Base-by-base conservation (phyloP, 2,888 invertebrate genomes). In the Dynastes maya region DNA sequence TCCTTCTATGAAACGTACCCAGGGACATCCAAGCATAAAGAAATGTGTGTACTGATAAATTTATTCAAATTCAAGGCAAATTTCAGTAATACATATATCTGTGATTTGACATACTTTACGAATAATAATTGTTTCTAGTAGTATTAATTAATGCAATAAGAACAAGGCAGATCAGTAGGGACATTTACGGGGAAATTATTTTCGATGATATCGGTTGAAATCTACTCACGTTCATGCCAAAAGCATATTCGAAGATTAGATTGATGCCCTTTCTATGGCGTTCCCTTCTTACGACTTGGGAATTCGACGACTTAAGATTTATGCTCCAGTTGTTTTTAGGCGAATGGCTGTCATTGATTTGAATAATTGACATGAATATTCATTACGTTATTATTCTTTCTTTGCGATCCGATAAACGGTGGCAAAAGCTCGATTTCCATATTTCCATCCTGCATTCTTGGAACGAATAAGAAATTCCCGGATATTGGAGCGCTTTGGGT, bases 291-390 rank as follows among this genome's bases (percentile, higher is more conserved):
- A 45, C 8, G 2, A 8, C 13, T 55, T 55, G 55, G 16, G n/a
- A 22, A 55, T 16, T 22, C 65, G 67, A 76, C 51, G 76, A 45
- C 45, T 45, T 53, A 37, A 76, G 76, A 76, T 76, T 76, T 67
- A 67, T 76, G 63, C 65, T 53, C 27, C 49, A 22, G 53, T 67
- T 49, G 63, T 76, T 67, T 76, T 76, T 67, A 76, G 65, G 67
- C 53, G 67, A 76, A 76, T 76, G 55, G 55, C 65, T 49, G 49
- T 67, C 76, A 29, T 67, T 67, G 53, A 65, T 67, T 67, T 64
- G 76, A 76, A 76, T 76, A 76, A 76, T 76, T 76, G 76, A 67
- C 76, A 67, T 76, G 76, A 76, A 76, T 76, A 76, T 76, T 76
- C 76, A 76, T 67, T 45, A 51, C 67, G 55, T 53, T 64, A 64